These are phyloP conservation scores for Lordiphosa fenestrarum DNA, from an alignment of 2,888 invertebrate genomes.

Conservation along the genomic window DNA sequence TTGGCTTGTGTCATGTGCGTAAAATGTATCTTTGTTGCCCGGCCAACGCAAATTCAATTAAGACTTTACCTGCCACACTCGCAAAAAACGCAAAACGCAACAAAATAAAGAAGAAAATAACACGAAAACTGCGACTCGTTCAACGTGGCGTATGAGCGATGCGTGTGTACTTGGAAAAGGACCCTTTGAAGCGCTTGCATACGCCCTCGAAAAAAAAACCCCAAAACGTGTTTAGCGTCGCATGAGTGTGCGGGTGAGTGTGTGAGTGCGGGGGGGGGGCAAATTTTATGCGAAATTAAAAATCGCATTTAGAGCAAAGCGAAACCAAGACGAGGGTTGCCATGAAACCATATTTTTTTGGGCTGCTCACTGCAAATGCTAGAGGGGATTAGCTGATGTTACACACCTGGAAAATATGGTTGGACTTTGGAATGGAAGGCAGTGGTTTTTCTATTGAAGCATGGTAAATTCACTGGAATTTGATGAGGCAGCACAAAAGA, in stretches of 20 bases:
- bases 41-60: slow-evolving; percentile 61
- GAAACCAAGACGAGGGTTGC: slow-evolving; percentile 17
- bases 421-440: too few relatives aligned
- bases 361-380: background rate
- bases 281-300: slow-evolving; percentile 53
- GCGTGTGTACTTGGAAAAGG: slow-evolving; percentile 3
- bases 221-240: too few relatives aligned
- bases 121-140: slow-evolving; percentile 12
- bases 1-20: too few relatives aligned
- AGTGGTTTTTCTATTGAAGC: too few relatives aligned
- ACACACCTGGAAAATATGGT: too few relatives aligned
- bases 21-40: slow-evolving; percentile 3
- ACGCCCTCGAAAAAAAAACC: too few relatives aligned
- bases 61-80: slow-evolving; percentile 54
- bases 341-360: background rate
- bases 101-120: slow-evolving; percentile 5
- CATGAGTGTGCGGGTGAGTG: background rate
- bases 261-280: slow-evolving; percentile 11
- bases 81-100: slow-evolving; percentile 4
- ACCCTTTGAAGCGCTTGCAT: slow-evolving; percentile 9
- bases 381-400: too few relatives aligned
- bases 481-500: too few relatives aligned
- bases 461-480: too few relatives aligned
- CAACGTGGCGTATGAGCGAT: slow-evolving; percentile 39
- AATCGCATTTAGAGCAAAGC: slow-evolving; percentile 43